Base-by-base conservation (phyloP, 2,888 invertebrate genomes). In the Petrophora chlorosata region DNA sequence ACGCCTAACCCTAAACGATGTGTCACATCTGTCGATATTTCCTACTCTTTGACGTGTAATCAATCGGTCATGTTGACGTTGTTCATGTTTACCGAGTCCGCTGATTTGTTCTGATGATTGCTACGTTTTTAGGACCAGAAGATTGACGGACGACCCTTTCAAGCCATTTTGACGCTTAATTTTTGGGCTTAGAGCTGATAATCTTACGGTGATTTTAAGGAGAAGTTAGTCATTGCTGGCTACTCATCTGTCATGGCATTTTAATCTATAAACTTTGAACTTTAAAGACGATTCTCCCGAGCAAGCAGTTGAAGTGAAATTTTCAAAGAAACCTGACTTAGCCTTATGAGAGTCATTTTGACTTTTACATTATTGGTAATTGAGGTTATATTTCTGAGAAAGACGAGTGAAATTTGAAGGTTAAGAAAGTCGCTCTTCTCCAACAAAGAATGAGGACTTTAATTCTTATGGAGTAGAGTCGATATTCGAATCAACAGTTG, bases 61-160 rank as follows among this genome's bases (percentile, higher is more conserved):
- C 74, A 73, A 72, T 76, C 76, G 65, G 65, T 40, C 58, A 48
- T 69, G 68, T 70, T 70, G 67, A 67, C 63, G 42, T 32, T 43
- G 34, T 14, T 53, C 56, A 64, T 66, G 64, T 67, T 67, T 63
- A 64, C 64, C 33, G 51, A 55, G 45, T 47, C 46, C 54, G 48
- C 41, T 59, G 51, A 56, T 56, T 62, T 61, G 68, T 61, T 64
- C 56, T 43, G 62, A 49, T 57, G 36, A 55, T 60, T 61, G 58
- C 53, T 53, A 39, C 50, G 54, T 50, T 51, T 55, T 56, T 50
- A 36, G 36, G 7, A 12, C 23, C 30, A 36, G 8, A 3, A 53
- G 41, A 50, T 29, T 33, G 22, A 25, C 34, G 17, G 1, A 17
- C 5, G 10, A 3, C 12, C 8, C 14, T n/a, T 17, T 10, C 12